Base-by-base conservation (phyloP, 2,113 vertebrate species). In the Anguilla japonica region DNA sequence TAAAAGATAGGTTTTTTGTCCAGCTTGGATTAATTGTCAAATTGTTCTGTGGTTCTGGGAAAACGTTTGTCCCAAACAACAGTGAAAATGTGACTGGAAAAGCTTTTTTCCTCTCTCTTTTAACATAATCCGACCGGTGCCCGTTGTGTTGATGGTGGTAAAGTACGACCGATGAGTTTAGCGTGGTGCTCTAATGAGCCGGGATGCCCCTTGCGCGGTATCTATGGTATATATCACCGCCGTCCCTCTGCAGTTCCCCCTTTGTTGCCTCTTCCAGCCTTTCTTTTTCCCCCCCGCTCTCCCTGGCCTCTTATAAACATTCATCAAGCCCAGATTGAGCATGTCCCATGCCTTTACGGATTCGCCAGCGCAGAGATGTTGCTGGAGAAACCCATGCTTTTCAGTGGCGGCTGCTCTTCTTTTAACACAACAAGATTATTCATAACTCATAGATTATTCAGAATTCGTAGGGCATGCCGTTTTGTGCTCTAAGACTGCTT, bases 301-400 rank as follows among this genome's bases (percentile, higher is more conserved):
- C 86, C 90, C 92, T 91, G 90, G 91, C 88, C 87, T 93, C 92
- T 89, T 92, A 93, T 92, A 94, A 91, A 94, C 94, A 94, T 94
- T 94, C 91, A 94, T 94, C 93, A 93, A 90, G 87, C 89, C 89
- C 83, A 75, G 46, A 82, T 79, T 67, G 16, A 14, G 16, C 15
- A 41, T 5, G 67, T 86, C 91, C 89, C 87, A 89, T 86, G 89
- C 92, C 92, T 89, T 92, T 93, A 93, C 94, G 95, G 88, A 94
- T 94, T 94, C 93, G 93, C 93, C 79, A 41, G 85, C 90, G 90
- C 87, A 90, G 85, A 92, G 84, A 89, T 89, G 89, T 87, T 81
- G 83, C 63, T 89, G 90, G 89, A 53, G 22, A 75, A 75, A 34
- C 88, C 88, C 86, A 90, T 87, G 56, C 71, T 57, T 41, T 87